Evolutionary conservation across 2,113 vertebrate species (phyloP).

Genomic region (Tupaia tana): DNA sequence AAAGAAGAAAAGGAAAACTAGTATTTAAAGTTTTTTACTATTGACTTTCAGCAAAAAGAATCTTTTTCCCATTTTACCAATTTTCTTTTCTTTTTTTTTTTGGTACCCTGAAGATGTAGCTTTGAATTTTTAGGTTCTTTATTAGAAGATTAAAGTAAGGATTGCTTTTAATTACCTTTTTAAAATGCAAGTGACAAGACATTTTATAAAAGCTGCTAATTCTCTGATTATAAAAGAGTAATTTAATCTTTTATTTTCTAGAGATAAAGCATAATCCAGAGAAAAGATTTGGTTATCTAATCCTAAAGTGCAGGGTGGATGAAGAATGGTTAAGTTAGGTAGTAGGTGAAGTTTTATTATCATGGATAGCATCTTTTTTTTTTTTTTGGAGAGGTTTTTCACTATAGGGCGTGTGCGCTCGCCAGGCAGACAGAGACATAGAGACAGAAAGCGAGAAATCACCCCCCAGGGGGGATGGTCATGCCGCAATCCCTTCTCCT

Average conservation of each 20-base stretch:
- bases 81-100: conserved; percentile 1
- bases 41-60: conserved; percentile 1
- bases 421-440: no score
- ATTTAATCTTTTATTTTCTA: conserved; percentile 48
- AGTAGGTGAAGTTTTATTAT: not conserved
- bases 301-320: not conserved
- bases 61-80: conserved; percentile 23
- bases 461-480: no score
- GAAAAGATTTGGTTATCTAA: not conserved
- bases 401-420: no score
- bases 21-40: conserved; percentile 1
- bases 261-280: not conserved
- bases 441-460: no score
- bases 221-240: conserved; percentile 21
- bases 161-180: not conserved
- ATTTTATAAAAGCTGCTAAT: conserved; percentile 44
- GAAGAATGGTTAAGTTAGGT: not conserved
- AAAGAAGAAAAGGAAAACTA: not conserved
- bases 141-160: conserved; percentile 20
- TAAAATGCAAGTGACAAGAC: not conserved
- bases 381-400: no score
- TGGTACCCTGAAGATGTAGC: not conserved
- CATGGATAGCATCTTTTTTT: not conserved
- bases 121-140: conserved; percentile 46
- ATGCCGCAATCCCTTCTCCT: no score